Conservation (phyloP, 2,797 vertebrate genomes). For the Pseudochaenichthys georgianus region DNA sequence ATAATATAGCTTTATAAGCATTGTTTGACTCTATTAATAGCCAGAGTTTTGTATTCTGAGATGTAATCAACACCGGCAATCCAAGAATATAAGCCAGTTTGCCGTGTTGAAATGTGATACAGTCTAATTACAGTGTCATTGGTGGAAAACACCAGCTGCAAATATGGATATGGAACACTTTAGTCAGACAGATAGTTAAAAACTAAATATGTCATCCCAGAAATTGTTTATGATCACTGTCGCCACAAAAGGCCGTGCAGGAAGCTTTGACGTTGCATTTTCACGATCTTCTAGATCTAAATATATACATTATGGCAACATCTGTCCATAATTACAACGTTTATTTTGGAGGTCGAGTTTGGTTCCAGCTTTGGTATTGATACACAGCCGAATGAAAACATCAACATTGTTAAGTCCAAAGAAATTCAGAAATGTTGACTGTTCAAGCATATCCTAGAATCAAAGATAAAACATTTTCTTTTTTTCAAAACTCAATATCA, state of each 20-base stretch:
- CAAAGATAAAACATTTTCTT: conserved; percentile 6
- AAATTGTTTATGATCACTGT: conserved; percentile 50
- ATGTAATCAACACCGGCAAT: conserved; percentile 54
- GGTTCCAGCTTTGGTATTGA: conserved; percentile 22
- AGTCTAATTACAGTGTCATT: conserved; percentile 56
- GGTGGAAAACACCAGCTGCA: conserved; percentile 21
- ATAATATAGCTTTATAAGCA: neutral
- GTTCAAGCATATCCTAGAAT: conserved; percentile 27
- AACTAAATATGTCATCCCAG: conserved; percentile 41
- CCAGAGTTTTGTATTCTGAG: conserved; percentile 33
- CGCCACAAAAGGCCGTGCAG: neutral
- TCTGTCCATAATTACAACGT: conserved; percentile 50
- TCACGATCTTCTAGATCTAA: conserved; percentile 50
- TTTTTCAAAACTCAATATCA: conserved; percentile 17
- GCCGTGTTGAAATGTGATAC: conserved; percentile 40
- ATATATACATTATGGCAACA: conserved; percentile 39
- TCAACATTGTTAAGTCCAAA: neutral
- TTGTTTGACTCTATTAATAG: conserved; percentile 36
- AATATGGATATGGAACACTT: conserved; percentile 18
- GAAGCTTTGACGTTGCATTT: conserved; percentile 44
- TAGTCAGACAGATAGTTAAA: conserved; percentile 37
- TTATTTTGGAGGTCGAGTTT: conserved; percentile 36
- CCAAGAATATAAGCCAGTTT: conserved; percentile 29
- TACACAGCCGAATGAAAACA: conserved; percentile 16
- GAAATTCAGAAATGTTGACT: conserved; percentile 6